Conservation (phyloP, 2,797 vertebrate species). For the Pogonophryne albipinna region DNA sequence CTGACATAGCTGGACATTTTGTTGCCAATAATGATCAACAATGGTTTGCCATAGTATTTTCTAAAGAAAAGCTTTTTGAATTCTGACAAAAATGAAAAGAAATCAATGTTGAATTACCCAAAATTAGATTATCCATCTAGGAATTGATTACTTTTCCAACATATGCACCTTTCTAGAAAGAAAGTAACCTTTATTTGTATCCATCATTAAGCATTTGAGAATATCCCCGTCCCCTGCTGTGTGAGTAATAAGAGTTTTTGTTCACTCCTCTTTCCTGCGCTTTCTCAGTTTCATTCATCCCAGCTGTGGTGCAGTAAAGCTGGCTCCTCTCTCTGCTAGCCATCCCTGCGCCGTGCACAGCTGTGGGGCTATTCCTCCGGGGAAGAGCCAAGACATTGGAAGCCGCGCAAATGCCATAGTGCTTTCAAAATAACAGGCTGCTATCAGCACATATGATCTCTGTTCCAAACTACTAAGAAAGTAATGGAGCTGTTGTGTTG, state of each 20-base stretch:
- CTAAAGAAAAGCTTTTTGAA: not conserved
- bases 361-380: constrained; percentile 56
- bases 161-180: constrained; percentile 2
- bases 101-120: constrained; percentile 2
- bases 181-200: not conserved
- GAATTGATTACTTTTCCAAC: not conserved
- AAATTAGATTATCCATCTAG: not conserved
- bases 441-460: constrained; percentile 66
- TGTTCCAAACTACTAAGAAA: constrained; percentile 58
- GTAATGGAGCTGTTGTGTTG: constrained; percentile 51
- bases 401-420: constrained; percentile 37
- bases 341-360: constrained; percentile 47
- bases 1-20: no score
- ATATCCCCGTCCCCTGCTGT: not conserved
- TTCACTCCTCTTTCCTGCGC: constrained; percentile 16
- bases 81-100: not conserved
- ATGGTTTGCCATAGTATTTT: not conserved
- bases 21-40: no score
- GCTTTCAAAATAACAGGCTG: constrained; percentile 59
- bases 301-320: constrained; percentile 51
- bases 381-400: constrained; percentile 50
- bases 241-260: constrained; percentile 21
- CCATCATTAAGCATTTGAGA: constrained; percentile 2
- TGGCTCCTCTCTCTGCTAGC: constrained; percentile 35
- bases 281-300: constrained; percentile 65